phyloP scores from a whole-genome alignment of 2,888 invertebrate species.

The Griposia aprilina region DNA sequence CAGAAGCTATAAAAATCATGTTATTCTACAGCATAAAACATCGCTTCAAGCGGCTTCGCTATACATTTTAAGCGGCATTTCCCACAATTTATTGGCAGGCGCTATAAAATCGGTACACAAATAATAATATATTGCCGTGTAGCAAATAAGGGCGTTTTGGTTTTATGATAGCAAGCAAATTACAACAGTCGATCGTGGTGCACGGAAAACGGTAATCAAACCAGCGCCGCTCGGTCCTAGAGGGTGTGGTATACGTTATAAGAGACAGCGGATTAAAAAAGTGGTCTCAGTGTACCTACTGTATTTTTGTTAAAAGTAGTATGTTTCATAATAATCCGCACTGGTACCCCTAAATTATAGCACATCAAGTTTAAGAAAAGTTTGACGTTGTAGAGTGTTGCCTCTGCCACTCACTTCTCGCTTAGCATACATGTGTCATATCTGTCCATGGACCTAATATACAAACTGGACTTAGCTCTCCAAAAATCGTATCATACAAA shows the following conservation, averaged over 20 bases:
- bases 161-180: slow-evolving; percentile 82
- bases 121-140: slow-evolving; percentile 70
- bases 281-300: not conserved
- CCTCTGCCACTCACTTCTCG: not conserved
- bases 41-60: slow-evolving; percentile 29
- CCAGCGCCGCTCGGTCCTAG: slow-evolving; percentile 69
- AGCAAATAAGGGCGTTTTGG: slow-evolving; percentile 75
- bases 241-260: slow-evolving; percentile 37
- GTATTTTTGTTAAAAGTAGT: not conserved
- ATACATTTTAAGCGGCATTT: slow-evolving; percentile 48
- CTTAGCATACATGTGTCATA: not conserved
- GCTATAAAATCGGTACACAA: slow-evolving; percentile 56
- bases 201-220: slow-evolving; percentile 86
- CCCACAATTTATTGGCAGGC: slow-evolving; percentile 54
- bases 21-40: slow-evolving; percentile 31
- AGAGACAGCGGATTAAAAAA: slow-evolving; percentile 17
- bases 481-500: too few relatives aligned
- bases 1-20: slow-evolving; percentile 21
- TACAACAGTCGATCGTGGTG: slow-evolving; percentile 79
- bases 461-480: too few relatives aligned
- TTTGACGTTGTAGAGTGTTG: not conserved
- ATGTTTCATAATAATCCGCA: not conserved
- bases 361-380: not conserved
- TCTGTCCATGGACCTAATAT: too few relatives aligned
- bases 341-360: not conserved